Evolutionary conservation across 2,888 invertebrate genomes (phyloP).

Genomic region (Halictus ligatus): DNA sequence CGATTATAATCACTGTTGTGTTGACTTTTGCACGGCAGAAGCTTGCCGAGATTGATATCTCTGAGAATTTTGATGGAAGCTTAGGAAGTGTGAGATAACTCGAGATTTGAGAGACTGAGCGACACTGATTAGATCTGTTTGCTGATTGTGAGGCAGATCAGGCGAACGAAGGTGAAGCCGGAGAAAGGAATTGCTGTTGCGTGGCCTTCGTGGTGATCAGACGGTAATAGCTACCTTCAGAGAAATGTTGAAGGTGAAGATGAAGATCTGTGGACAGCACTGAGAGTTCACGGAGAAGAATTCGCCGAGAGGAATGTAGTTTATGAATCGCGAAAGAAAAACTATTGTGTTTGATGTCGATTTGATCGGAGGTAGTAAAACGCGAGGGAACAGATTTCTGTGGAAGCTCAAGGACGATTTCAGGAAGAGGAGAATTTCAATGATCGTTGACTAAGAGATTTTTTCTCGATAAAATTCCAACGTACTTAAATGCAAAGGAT

Average conservation of each 20-base stretch:
- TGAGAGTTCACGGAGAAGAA: background rate
- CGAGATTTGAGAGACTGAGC: background rate
- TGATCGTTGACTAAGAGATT: background rate
- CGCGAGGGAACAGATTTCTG: background rate
- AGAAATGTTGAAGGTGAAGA: background rate
- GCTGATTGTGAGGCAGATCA: background rate
- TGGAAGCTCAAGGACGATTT: background rate
- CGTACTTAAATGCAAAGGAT: background rate
- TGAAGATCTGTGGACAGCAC: background rate
- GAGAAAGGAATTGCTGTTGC: background rate
- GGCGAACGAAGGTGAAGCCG: background rate
- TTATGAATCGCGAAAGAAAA: background rate
- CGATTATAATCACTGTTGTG: background rate
- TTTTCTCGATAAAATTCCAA: background rate
- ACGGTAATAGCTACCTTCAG: background rate
- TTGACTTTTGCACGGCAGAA: background rate
- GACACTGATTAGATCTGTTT: background rate
- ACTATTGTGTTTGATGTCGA: background rate
- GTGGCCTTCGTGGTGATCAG: background rate
- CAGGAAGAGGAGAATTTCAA: background rate
- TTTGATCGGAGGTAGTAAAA: background rate
- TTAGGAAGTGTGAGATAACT: background rate
- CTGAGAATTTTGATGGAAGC: background rate
- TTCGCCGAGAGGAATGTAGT: background rate
- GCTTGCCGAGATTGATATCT: background rate